Base-by-base conservation (phyloP, 2,113 vertebrate genomes). In the Pollimyrus isidori region DNA sequence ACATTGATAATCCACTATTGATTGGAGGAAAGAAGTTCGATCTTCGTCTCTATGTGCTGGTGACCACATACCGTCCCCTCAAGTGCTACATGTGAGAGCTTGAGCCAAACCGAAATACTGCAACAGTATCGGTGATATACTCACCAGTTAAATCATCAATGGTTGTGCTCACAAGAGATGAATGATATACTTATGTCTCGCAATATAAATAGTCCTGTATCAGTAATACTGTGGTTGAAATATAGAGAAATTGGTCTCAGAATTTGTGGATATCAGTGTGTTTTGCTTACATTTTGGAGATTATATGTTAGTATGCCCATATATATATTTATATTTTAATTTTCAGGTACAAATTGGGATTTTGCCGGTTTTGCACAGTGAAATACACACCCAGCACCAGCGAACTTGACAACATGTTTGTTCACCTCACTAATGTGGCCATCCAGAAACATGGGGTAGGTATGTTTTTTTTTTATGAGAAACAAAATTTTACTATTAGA, bases 11-110 rank as follows among this genome's bases (percentile, higher is more conserved):
- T 89, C 98, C 98, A 0, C 91, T 99, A 48, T 95, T 99, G 15
- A 99, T 99, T 3, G 98, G 98, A 4, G 98, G 98, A 11, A 98
- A 98, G 95, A 99, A 99, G 93, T 99, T 99, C 86, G 98, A 99
- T 93, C 96, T 99, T 91, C 97, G 98, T 1, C 93, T 99, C 0
- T 99, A 99, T 0, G 98, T 99, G 13, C 93, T 99, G 76, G 98
- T 99, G 50, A 98, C 98, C 0, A 98, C 97, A 0, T 99, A 99
- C 89, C 97, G 98, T 26, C 98, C 98, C 0, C 96, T 99, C 86
- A 97, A 98, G 89, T 99, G 98, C 88, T 99, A 99, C 94, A 99
- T 99, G 98, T 99, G 92, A 97, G 98, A 89, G 10, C 21, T 17
- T 49, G 1, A 23, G n/a, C 42, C 19, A 87, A 46, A 50, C 49